Evolutionary conservation across 2,797 vertebrate genomes (phyloP).

Genomic region (Hippopotamyrus pictus): DNA sequence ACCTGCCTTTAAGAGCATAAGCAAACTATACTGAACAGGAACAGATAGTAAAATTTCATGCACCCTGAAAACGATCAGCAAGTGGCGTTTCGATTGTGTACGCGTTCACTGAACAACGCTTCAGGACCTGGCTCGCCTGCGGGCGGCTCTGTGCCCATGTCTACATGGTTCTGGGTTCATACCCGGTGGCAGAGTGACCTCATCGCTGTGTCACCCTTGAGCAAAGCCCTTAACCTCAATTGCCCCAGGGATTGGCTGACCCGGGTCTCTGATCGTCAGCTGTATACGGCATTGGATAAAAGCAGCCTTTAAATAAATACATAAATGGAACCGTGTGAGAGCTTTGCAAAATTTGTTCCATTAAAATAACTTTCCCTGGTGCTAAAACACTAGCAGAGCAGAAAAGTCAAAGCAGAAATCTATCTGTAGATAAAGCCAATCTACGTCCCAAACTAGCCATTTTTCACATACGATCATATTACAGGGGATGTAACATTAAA

Average conservation of each 20-base stretch:
- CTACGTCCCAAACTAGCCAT: neutral
- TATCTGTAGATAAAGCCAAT: neutral
- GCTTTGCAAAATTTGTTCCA: neutral
- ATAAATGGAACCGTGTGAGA: neutral
- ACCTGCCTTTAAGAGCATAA: neutral
- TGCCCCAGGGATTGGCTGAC: neutral
- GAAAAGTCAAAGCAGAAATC: neutral
- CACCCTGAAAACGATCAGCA: neutral
- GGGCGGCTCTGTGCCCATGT: neutral
- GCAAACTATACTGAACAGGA: neutral
- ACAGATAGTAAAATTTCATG: neutral
- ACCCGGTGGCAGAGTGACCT: neutral
- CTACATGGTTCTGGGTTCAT: neutral
- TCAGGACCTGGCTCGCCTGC: neutral
- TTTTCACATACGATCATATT: neutral
- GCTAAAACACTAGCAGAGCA: neutral
- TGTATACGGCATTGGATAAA: neutral
- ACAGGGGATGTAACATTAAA: neutral
- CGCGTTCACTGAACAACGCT: neutral
- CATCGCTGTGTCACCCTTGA: neutral
- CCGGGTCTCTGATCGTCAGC: neutral
- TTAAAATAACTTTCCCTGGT: neutral
- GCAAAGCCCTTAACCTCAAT: neutral
- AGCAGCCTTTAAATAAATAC: neutral
- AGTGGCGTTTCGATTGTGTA: neutral